A percentile compares a stretch with the other conserved stretches of the same genome.
Evolutionary conservation across 2,888 invertebrate genomes (phyloP).

Genomic region (Scaptomyza reducta): DNA sequence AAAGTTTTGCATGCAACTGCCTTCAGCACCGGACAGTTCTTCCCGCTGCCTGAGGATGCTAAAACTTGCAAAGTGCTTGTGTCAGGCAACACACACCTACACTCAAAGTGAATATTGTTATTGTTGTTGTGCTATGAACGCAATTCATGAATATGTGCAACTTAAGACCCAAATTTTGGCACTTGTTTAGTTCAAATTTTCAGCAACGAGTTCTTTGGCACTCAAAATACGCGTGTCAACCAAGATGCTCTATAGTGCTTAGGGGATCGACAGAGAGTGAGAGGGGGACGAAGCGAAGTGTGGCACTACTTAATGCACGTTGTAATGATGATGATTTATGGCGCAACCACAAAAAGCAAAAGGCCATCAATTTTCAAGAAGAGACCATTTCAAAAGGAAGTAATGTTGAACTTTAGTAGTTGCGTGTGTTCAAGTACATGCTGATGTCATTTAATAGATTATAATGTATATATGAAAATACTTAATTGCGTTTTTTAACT

Average conservation of each 20-base stretch:
- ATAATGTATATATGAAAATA: too few relatives aligned
- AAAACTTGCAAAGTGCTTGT: conserved; percentile 41
- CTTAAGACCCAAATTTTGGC: conserved; percentile 56
- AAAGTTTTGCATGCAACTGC: conserved; percentile 34
- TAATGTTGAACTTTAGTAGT: not conserved
- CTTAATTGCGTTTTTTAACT: too few relatives aligned
- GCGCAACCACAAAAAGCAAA: conserved; percentile 26
- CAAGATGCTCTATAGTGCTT: not conserved
- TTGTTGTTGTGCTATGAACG: conserved; percentile 13
- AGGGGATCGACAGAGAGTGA: not conserved
- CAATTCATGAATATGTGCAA: conserved; percentile 37
- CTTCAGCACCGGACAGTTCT: conserved; percentile 2
- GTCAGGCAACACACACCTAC: conserved; percentile 13
- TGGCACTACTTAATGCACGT: conserved; percentile 24
- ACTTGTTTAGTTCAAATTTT: conserved; percentile 71
- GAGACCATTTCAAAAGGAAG: conserved; percentile 9
- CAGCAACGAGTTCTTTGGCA: not conserved
- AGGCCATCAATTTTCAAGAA: conserved; percentile 41
- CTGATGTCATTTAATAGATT: too few relatives aligned
- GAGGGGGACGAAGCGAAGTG: not conserved
- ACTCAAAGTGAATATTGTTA: not conserved
- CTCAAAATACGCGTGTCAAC: not conserved
- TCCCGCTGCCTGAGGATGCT: conserved; percentile 6
- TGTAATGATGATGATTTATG: conserved; percentile 56
- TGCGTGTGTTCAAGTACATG: not conserved